These are phyloP conservation scores for Busseola fusca DNA, from an alignment of 2,888 invertebrate species.

Conservation along the genomic window DNA sequence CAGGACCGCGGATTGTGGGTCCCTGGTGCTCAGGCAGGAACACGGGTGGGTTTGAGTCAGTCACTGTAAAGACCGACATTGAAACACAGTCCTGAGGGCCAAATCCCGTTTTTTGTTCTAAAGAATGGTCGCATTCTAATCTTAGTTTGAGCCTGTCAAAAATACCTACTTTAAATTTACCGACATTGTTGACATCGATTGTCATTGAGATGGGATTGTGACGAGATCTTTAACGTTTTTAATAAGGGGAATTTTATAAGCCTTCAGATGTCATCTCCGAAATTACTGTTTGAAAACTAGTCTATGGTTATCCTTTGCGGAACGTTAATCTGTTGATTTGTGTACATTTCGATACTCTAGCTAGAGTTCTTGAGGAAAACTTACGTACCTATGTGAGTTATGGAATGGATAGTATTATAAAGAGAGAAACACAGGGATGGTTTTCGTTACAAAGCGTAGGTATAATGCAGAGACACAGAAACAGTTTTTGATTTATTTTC, in stretches of 20 bases:
- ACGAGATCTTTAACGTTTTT: background rate
- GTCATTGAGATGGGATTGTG: background rate
- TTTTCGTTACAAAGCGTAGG: no score
- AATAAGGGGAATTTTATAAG: background rate
- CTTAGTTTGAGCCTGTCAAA: background rate
- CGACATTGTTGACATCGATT: background rate
- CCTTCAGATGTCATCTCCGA: background rate
- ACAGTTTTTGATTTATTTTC: no score
- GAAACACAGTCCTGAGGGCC: background rate
- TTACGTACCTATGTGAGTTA: no score
- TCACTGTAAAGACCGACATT: background rate
- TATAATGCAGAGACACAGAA: no score
- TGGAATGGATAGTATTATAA: no score
- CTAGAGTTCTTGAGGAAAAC: no score
- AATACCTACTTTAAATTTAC: background rate
- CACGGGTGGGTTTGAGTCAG: no score
- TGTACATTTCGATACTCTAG: background rate
- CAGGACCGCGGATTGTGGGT: no score
- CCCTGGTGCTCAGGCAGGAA: no score
- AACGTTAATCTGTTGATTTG: background rate
- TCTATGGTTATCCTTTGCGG: background rate
- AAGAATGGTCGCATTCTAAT: no score
- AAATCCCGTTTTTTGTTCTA: background rate
- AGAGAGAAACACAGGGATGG: no score
- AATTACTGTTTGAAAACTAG: background rate